Evolutionary conservation across 2,888 invertebrate genomes (phyloP), one percentile per base, ranked within the genome.

Genomic region (Acronicta psi): DNA sequence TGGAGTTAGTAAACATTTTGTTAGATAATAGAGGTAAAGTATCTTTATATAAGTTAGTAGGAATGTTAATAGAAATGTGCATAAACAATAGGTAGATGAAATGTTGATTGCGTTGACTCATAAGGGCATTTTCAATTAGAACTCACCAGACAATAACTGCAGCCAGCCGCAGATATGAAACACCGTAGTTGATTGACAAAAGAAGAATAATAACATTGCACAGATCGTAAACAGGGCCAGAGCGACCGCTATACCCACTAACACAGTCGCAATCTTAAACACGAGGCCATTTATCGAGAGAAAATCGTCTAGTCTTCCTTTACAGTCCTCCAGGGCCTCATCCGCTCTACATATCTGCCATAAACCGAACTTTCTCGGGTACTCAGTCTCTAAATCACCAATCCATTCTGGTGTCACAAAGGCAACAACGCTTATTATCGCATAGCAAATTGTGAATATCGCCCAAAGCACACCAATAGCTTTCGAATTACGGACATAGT

Each of bases 381-480:
- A 97, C 76, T 98, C 97, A 69, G 97, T 97, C 77, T 97, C 96
- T 77, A 96, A 94, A 91, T 97, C 97, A 11, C 97, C 97, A 66
- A 98, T 95, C 98, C 98, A 97, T 92, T 98, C 97, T 41, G 99
- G 99, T 66, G 99, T 99, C 59, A 99, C 97, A 89, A 99, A 99
- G 5, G 98, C 98, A 31, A 99, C 98, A 76, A 98, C 96, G 81
- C 97, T 97, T 84, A 99, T 98, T 84, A 99, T 98, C 70, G 98
- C 98, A 90, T 98, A 99, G 93, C 99, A 99, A 86, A 99, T 97
- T 74, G 98, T 98, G 92, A 99, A 99, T 85, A 99, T 98, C 67
- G 98, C 99, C 99, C 99, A 99, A 75, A 99, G 95, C 63, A 99
- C 99, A 50, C 98, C 99, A 70, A 99, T 98, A 47, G 99, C 99